Evolutionary conservation across 2,888 invertebrate species (phyloP).

Genomic region (Oscheius sp.): DNA sequence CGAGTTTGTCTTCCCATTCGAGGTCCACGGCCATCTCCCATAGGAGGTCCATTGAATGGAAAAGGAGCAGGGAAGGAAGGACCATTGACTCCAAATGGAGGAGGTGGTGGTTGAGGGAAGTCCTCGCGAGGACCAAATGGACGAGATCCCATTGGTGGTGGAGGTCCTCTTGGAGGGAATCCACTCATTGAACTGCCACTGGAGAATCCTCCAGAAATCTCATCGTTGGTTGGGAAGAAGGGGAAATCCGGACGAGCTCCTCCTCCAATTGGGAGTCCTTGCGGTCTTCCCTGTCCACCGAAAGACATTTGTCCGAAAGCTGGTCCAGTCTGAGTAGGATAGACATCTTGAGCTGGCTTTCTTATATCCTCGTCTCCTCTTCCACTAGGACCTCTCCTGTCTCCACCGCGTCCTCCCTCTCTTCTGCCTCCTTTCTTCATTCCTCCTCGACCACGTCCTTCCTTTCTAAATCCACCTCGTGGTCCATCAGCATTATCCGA

Average conservation of each 20-base stretch:
- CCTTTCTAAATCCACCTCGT: background rate
- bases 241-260: slow-evolving; percentile 1
- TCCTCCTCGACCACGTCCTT: background rate
- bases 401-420: slow-evolving; percentile 12
- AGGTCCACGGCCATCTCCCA: slow-evolving; percentile 15
- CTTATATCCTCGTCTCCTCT: background rate
- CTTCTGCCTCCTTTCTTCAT: background rate
- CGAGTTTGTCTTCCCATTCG: slow-evolving; percentile 2
- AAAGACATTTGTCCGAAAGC: background rate
- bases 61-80: slow-evolving; percentile 9
- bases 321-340: background rate
- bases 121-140: slow-evolving; percentile 2
- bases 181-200: background rate
- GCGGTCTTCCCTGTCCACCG: background rate
- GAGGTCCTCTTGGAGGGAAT: slow-evolving; percentile 10
- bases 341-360: background rate
- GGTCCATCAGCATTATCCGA: background rate
- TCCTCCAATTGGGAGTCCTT: background rate
- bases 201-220: background rate
- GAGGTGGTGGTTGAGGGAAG: slow-evolving; percentile 8
- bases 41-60: background rate
- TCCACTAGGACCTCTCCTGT: background rate
- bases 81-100: background rate
- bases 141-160: background rate
- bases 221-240: background rate